Evolutionary conservation across 1,140 invertebrate species (phyloP), one percentile per base, ranked within the genome.

Genomic region (Eurosta solidaginis): DNA sequence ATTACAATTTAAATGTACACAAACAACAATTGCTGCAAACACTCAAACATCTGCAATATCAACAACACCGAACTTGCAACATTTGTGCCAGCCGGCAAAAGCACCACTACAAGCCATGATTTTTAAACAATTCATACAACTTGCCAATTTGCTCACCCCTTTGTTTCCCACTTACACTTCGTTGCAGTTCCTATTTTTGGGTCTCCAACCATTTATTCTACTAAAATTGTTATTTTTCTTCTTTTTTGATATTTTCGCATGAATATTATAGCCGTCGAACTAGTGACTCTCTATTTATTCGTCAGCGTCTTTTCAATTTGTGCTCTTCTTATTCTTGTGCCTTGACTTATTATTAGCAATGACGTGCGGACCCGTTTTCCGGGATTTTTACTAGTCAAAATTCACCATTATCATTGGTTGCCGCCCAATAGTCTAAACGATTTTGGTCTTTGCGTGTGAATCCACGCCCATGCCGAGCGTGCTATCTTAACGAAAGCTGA

Each of bases 101-200:
- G n/a, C n/a, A n/a, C n/a, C n/a, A n/a, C n/a, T 36, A 17, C 14
- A 33, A 14, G 54, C 59, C 59, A 68, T 20, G 33, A 40, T 68
- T 68, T 68, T 40, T 68, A 68, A n/a, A 68, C 40, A 68, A 68
- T 68, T 68, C 59, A 68, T 68, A n/a, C 59, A 20, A 40, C 59
- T 68, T 68, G 59, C 40, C 59, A 68, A 68, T 68, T 68, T 68
- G 33, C 33, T 27, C n/a, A 40, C 33, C 27, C 59, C 59, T 29
- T 68, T 68, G 59, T 68, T 68, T 40, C 17, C 27, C 59, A 22
- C 33, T 68, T 68, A 68, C 59, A 68, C 33, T 68, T 68, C 59
- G 36, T 33, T 40, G 36, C 59, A 68, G 40, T 68, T 68, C 20
- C 33, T 68, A 33, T 33, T 68, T 68, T 68, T 68, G 59, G 40